Base-by-base conservation (phyloP, 2,113 vertebrate genomes). In the Hyperopisus bebe region DNA sequence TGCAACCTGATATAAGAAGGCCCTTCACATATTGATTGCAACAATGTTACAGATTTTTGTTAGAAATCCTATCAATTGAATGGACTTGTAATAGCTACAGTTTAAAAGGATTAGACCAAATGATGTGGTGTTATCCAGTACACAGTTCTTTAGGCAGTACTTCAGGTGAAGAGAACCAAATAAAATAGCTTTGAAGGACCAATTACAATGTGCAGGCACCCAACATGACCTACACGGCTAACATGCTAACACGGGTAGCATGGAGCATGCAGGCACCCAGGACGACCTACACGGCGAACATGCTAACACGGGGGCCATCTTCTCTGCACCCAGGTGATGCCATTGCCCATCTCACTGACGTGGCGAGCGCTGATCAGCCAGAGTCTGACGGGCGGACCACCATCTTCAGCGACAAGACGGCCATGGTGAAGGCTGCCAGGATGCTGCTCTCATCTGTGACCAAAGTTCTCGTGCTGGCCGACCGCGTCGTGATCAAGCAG, bases 401-500 rank as follows among this genome's bases (percentile, higher is more conserved):
- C 0, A 95, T 98, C 95, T 98, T 98, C 91, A 98, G 97, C 0
- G 98, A 99, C 91, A 96, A 98, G 95, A 96, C 97, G 3, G 97
- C 96, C 88, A 98, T 99, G 92, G 96, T 98, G 91, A 99, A 99
- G 92, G 98, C 98, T 80, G 98, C 98, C 74, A 96, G 98, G 58
- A 48, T 98, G 91, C 96, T 99, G 80, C 98, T 99, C 46, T 99
- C 98, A 74, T 99, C 98, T 1, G 98, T 99, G 94, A 99, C 98
- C 15, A 99, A 98, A 93, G 98, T 99, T 90, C 94, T 99, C 92
- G 96, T 99, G 84, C 93, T 99, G 89, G 98, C 98, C 24, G 98
- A 99, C 94, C 97, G 96, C 93, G 98, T 99, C 66, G 98, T 99
- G 92, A 97, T 99, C 95, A 99, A 99, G 91, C 98, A 99, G 94